Evolutionary conservation across 1,140 invertebrate genomes (phyloP).

Genomic region (Goniozus legneri): DNA sequence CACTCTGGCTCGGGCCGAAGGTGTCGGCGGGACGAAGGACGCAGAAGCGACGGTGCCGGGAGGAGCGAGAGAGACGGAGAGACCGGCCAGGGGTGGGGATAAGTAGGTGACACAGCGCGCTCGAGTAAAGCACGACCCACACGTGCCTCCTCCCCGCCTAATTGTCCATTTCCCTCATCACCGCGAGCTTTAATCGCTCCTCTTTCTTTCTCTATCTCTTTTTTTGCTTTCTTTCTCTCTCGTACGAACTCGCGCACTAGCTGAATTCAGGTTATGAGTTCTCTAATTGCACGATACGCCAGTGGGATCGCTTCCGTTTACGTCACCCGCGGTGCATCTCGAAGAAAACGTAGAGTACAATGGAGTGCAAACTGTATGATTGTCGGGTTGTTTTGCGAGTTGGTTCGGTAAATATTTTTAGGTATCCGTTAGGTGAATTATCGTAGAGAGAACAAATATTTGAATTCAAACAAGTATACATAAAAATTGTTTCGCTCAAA

Average conservation of each 20-base stretch:
- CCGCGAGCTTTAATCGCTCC: constrained; percentile 12
- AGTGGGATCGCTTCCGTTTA: background rate
- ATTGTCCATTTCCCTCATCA: constrained; percentile 18
- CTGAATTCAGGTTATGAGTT: background rate
- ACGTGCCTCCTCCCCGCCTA: background rate
- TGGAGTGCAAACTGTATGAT: no score
- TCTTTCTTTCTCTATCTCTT: background rate
- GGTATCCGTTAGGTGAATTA: no score
- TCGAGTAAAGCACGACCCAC: background rate
- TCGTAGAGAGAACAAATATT: no score
- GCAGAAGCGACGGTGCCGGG: background rate
- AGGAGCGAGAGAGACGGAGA: background rate
- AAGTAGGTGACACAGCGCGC: constrained; percentile 1
- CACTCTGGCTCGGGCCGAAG: background rate
- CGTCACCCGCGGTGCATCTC: no score
- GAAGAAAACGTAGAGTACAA: no score
- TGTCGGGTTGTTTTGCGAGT: no score
- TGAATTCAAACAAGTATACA: no score
- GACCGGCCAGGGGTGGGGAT: background rate
- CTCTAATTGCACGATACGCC: background rate
- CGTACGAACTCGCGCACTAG: background rate
- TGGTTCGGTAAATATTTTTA: no score
- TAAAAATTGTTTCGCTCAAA: no score
- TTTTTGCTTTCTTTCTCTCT: constrained; percentile 1
- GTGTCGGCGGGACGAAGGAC: background rate